Evolutionary conservation across 2,113 vertebrate genomes (phyloP).

Genomic region (Leiothrix lutea): DNA sequence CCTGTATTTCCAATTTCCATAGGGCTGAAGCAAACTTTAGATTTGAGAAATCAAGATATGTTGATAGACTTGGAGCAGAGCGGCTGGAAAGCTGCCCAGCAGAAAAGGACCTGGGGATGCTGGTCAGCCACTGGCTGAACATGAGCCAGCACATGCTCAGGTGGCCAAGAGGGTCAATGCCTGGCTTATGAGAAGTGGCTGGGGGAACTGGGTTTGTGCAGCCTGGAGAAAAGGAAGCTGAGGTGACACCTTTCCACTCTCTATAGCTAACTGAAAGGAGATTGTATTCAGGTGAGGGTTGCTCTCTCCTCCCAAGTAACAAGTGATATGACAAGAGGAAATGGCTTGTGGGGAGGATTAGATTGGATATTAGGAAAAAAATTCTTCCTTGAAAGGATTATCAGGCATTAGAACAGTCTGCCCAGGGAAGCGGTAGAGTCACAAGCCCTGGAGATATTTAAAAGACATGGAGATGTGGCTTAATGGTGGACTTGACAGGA

Average conservation of each 20-base stretch:
- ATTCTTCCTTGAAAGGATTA: background rate
- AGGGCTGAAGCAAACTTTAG: background rate
- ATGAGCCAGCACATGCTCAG: background rate
- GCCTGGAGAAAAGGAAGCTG: background rate
- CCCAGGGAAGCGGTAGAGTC: background rate
- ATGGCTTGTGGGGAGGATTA: background rate
- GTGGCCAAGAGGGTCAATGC: background rate
- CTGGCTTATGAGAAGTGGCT: background rate
- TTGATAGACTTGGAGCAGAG: background rate
- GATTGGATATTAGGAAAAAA: background rate
- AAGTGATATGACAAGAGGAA: background rate
- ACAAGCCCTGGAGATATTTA: background rate
- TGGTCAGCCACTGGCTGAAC: background rate
- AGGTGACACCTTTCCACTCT: background rate
- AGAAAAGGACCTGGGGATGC: background rate
- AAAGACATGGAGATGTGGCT: background rate
- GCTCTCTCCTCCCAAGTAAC: background rate
- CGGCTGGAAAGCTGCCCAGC: background rate
- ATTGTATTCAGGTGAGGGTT: rapidly evolving
- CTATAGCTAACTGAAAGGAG: background rate
- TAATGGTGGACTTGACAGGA: background rate
- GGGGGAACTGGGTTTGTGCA: background rate
- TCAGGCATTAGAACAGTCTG: background rate
- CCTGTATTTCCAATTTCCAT: background rate
- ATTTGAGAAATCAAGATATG: background rate